Evolutionary conservation across 2,113 vertebrate species (phyloP).

Genomic region (Ceyx margarethae): DNA sequence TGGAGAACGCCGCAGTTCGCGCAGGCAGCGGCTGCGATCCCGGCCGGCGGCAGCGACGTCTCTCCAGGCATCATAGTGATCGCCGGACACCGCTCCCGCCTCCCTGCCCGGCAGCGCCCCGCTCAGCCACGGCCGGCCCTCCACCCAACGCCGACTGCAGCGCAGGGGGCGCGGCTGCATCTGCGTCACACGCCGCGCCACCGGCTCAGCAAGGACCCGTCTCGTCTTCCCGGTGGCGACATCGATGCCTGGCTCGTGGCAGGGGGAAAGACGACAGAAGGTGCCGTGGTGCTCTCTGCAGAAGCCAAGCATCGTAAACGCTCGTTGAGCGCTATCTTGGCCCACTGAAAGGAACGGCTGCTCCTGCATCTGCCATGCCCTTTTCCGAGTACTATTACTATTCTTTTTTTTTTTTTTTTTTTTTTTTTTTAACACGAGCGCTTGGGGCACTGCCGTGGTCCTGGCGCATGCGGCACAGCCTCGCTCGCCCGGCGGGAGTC

Average conservation of each 20-base stretch:
- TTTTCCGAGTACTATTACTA: fast-evolving
- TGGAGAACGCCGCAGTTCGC: constrained; percentile 87
- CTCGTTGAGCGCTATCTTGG: fast-evolving
- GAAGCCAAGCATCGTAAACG: not conserved
- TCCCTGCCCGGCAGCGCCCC: not conserved
- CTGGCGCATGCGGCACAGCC: fast-evolving
- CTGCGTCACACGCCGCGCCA: not conserved
- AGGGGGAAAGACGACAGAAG: too few relatives aligned
- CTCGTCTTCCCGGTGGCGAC: fast-evolving
- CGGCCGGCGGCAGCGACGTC: constrained; percentile 76
- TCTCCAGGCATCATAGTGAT: constrained; percentile 93
- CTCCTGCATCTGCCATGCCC: fast-evolving
- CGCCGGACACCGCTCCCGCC: not conserved
- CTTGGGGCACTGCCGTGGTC: fast-evolving
- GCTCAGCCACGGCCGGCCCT: not conserved
- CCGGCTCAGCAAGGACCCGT: not conserved
- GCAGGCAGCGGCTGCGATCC: constrained; percentile 79
- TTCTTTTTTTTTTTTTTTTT: too few relatives aligned
- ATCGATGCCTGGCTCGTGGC: fast-evolving
- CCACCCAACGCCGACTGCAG: fast-evolving
- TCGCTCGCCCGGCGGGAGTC: fast-evolving
- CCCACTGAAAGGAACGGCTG: fast-evolving
- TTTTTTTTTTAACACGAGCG: too few relatives aligned
- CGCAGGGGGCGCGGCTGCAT: fast-evolving
- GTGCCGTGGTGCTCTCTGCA: fast-evolving